These are phyloP conservation scores for rat (Rattus norvegicus) DNA, from an alignment of 2,113 vertebrate genomes.

Conservation along the genomic window DNA sequence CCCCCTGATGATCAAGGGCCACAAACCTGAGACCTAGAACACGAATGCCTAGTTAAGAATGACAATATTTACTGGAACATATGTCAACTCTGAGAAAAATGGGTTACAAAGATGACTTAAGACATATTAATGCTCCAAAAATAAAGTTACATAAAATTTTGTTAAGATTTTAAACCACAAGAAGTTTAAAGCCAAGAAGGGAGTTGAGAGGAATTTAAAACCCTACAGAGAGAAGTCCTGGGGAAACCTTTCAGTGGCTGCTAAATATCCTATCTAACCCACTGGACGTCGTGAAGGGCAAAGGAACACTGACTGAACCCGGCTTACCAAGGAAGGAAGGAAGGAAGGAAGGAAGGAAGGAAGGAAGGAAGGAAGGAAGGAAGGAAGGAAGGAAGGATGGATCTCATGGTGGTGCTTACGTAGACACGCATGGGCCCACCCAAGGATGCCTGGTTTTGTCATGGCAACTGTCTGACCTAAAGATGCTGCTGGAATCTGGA, in stretches of 20 bases:
- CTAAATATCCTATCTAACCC: background rate
- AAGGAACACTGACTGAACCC: constrained; percentile 4
- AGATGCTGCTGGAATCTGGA: background rate
- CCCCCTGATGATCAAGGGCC: background rate
- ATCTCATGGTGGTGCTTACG: background rate
- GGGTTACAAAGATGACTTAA: constrained; percentile 45
- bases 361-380: background rate
- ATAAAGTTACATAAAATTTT: constrained; percentile 48
- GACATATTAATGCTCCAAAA: constrained; percentile 18
- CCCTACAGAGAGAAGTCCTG: background rate
- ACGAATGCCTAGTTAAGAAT: background rate
- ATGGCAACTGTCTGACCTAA: background rate
- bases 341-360: too few relatives aligned
- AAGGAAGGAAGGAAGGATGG: too few relatives aligned
- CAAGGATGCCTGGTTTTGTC: background rate
- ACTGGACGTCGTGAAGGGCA: background rate
- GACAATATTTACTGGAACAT: background rate
- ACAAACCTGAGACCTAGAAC: background rate
- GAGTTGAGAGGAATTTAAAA: constrained; percentile 14
- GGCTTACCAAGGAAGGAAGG: background rate
- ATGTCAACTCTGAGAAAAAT: constrained; percentile 22
- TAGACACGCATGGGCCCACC: background rate
- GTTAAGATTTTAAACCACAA: constrained; percentile 22
- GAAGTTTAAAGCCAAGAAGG: background rate
- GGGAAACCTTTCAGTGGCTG: background rate